phyloP scores from a whole-genome alignment of 2,888 invertebrate species.

The Pteria penguin region DNA sequence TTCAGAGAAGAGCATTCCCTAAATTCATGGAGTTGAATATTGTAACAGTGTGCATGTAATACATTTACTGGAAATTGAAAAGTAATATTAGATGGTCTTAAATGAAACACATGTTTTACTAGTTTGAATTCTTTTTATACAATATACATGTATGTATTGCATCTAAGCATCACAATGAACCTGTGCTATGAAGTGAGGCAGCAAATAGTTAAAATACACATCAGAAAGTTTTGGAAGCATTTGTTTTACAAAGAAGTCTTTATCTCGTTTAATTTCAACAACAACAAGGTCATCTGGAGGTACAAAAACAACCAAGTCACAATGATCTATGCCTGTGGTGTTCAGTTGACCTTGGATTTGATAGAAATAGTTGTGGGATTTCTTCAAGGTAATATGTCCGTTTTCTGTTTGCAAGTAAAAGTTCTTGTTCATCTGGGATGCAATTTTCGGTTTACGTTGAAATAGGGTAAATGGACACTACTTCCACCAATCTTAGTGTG shows the following conservation, averaged over 20 bases:
- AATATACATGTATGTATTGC: too few relatives aligned
- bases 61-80: too few relatives aligned
- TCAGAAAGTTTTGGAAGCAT: not conserved
- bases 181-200: not conserved
- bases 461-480: too few relatives aligned
- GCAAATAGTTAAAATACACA: not conserved
- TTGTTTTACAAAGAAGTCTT: conserved; percentile 4
- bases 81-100: too few relatives aligned
- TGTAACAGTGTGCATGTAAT: too few relatives aligned
- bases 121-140: too few relatives aligned
- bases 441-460: conserved; percentile 18
- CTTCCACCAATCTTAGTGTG: too few relatives aligned
- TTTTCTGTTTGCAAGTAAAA: conserved; percentile 15
- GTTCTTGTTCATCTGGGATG: conserved; percentile 13
- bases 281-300: conserved; percentile 24
- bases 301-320: conserved; percentile 30
- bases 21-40: too few relatives aligned
- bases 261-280: conserved; percentile 10
- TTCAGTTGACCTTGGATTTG: conserved; percentile 29
- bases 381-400: not conserved
- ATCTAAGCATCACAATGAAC: too few relatives aligned
- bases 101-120: too few relatives aligned
- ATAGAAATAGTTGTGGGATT: conserved; percentile 13
- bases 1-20: too few relatives aligned
- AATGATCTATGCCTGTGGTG: conserved; percentile 8